Evolutionary conservation across 1,140 invertebrate genomes (phyloP).

Genomic region (Trachymyrmex cornetzi): DNA sequence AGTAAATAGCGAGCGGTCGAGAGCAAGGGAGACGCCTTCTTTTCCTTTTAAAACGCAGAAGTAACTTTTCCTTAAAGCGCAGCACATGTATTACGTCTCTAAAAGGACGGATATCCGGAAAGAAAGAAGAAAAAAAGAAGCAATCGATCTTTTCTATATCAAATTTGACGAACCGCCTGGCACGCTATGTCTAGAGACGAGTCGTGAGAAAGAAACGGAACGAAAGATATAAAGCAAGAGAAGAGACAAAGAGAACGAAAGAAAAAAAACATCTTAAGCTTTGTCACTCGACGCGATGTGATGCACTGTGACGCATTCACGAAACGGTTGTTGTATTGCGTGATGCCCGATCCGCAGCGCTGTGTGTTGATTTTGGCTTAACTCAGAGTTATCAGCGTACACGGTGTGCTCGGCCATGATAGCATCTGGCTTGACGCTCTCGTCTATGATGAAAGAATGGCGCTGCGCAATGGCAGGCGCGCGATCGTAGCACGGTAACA

Average conservation of each 20-base stretch:
- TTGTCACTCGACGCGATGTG: conserved; percentile 72
- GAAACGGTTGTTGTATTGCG: conserved; percentile 61
- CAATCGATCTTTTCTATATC: neutral
- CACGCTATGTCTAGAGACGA: neutral
- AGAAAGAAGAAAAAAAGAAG: neutral
- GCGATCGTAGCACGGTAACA: neutral
- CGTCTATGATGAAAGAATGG: neutral
- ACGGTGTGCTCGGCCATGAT: conserved; percentile 57
- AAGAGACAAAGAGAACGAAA: neutral
- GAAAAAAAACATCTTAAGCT: conserved; percentile 58
- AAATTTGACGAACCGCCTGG: conserved; percentile 20
- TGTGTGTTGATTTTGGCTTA: conserved; percentile 64
- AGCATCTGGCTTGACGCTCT: conserved; percentile 43
- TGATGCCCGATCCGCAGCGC: neutral
- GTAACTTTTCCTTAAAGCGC: conserved; percentile 33
- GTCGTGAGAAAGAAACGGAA: neutral
- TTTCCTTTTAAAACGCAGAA: conserved; percentile 10
- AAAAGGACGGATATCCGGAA: neutral
- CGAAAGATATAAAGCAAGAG: neutral
- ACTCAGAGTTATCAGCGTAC: conserved; percentile 55
- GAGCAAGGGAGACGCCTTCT: neutral
- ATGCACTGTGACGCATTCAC: conserved; percentile 65
- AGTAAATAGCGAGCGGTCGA: neutral
- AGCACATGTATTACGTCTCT: neutral
- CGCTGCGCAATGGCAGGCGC: conserved; percentile 13